Base-by-base conservation (phyloP, 1,140 invertebrate genomes). In the Stegodyphus mimosarum region DNA sequence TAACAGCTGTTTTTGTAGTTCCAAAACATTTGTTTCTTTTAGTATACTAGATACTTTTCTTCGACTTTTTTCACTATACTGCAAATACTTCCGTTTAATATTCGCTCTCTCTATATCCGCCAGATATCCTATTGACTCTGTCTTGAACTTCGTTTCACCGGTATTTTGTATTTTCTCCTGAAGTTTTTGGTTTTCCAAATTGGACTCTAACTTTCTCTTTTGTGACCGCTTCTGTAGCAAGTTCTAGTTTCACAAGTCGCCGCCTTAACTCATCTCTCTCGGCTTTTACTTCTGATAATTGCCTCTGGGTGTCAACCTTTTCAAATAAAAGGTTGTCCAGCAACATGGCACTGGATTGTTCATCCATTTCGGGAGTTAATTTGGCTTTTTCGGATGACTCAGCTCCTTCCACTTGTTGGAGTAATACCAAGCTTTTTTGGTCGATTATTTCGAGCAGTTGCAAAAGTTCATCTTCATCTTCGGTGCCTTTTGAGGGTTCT, bases 1-100 rank as follows among this genome's bases (percentile, higher is more conserved):
- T 83, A 97, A 93, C 33, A 97, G 92, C 91, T 96, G 95, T 77
- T 95, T 93, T 90, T 95, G 95, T 86, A 97, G 92, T 90, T 96
- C 95, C 51, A 96, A 89, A 6, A 94, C 94, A 91, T 95, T 95
- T 64, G 93, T 93, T 91, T 96, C 95, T 73, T 93, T 92, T 66
- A 97, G 92, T 90, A 97, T 96, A 89, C 95, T 95, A 87, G 94
- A 92, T 88, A 96, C 94, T 90, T 95, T 95, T 84, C 92, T 93
- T 48, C 88, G 88, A 52, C 77, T 86, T 50, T 74, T 80, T 63
- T 86, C 85, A 60, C 85, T 86, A 50, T 75, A 74, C 63, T 80
- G 71, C 10, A 86, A 49, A 51, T 80, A 80, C 64, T 86, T 86
- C 50, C 77, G 49, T 63, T 67, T 80, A 13, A 80, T 69, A 55